Percentiles rank a stretch among this genome's conserved stretches.
Conservation (phyloP, 2,113 vertebrate genomes). For the Burhinus oedicnemus region DNA sequence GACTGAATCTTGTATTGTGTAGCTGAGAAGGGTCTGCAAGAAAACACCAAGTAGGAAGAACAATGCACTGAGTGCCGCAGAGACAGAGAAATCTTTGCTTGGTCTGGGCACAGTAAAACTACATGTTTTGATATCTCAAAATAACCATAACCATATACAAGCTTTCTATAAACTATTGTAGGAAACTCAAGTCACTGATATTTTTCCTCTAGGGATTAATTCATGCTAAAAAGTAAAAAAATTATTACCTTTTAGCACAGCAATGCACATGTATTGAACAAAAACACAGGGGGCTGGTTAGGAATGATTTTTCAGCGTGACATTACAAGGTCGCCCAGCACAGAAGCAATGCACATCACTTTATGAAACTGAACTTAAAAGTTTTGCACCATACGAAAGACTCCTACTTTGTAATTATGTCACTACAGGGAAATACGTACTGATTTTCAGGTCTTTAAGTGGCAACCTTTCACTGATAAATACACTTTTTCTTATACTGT, state of each 20-base stretch:
- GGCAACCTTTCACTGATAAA: background rate
- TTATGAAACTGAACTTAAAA: background rate
- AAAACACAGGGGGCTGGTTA: background rate
- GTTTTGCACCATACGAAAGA: background rate
- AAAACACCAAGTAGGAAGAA: background rate
- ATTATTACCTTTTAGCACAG: background rate
- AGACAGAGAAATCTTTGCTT: background rate
- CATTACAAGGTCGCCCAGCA: background rate
- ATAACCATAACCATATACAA: background rate
- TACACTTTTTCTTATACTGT: background rate
- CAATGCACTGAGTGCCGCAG: background rate
- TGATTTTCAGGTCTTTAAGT: background rate
- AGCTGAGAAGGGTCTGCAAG: background rate
- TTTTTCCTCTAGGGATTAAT: background rate
- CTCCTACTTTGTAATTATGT: background rate
- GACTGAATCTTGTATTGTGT: background rate
- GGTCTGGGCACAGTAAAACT: background rate
- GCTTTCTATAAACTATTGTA: background rate
- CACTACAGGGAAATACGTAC: background rate
- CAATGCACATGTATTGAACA: background rate
- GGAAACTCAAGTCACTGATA: background rate
- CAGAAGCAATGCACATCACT: background rate
- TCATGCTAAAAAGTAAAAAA: background rate
- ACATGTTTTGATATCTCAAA: background rate
- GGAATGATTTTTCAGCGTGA: background rate